phyloP scores from a whole-genome alignment of 92 coral and sea anemone species.

The Zoanthus solanderi region DNA sequence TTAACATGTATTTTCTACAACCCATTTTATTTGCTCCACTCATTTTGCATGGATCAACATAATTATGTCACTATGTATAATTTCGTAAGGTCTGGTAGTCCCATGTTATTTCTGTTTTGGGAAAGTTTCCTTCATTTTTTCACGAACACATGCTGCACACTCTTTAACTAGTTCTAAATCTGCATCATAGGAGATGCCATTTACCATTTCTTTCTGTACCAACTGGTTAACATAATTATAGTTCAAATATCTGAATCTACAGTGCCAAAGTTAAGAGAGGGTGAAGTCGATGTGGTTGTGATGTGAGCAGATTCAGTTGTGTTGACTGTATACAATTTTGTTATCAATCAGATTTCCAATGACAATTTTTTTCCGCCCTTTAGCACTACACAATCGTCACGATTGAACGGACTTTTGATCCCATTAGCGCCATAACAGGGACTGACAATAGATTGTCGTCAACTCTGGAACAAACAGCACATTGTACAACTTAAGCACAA shows the following conservation, averaged over 20 bases:
- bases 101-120: constrained; percentile 59
- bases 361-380: constrained; percentile 49
- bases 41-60: constrained; percentile 44
- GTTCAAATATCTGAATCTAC: constrained; percentile 69
- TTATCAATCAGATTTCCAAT: constrained; percentile 45
- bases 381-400: constrained; percentile 43
- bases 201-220: constrained; percentile 62
- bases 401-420: constrained; percentile 54
- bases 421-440: constrained; percentile 66
- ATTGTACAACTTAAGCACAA: constrained; percentile 54
- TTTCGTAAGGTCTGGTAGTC: constrained; percentile 69
- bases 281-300: constrained; percentile 53
- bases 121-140: constrained; percentile 44
- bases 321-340: constrained; percentile 59
- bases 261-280: constrained; percentile 69
- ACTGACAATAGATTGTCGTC: constrained; percentile 58
- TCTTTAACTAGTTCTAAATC: constrained; percentile 35
- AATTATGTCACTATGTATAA: constrained; percentile 55
- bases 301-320: constrained; percentile 62
- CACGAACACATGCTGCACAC: constrained; percentile 56
- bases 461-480: constrained; percentile 66
- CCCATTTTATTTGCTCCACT: constrained; percentile 50
- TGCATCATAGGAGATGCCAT: constrained; percentile 56
- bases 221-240: constrained; percentile 54
- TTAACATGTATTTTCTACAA: constrained; percentile 70